Base-by-base conservation (phyloP, 2,888 invertebrate genomes). In the Limnephilus marmoratus region DNA sequence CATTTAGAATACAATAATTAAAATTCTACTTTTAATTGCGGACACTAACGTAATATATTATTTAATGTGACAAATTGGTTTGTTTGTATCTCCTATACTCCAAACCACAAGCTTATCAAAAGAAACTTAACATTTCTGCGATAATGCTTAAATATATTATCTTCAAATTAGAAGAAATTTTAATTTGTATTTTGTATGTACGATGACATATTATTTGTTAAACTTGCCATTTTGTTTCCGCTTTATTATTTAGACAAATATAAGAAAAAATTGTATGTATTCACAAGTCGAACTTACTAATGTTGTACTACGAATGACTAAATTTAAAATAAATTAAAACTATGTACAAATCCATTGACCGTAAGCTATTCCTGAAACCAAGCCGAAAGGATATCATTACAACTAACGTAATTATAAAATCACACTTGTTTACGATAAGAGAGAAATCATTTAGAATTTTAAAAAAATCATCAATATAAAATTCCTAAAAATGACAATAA, bases 261-360 rank as follows among this genome's bases (percentile, higher is more conserved):
- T 68, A 68, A 68, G 24, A n/a, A 68, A 68, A 68, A 7, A 24
- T 11, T 68, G 24, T 68, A 24, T 68, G 2, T 68, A 24, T 68
- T 68, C 24, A 90, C 24, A 90, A 68, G 53, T 41, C 18, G 41
- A 85, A 83, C 83, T 7, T 5, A 18, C 37, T 37, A 85, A 85
- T 41, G 41, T 85, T 85, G 85, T 85, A 85, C 85, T 85, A 85
- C 31, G 9, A 37, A 37, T 24, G 24, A 90, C 85, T 85, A 90
- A 83, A 80, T 29, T 85, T 53, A 34, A 83, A 90, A 49, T 83
- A 83, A 83, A 49, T 37, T 90, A 82, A 90, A 82, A 81, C 68
- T 41, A 80, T n/a, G 53, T 68, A 68, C 34, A 83, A 82, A 90
- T 24, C 41, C 31, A 24, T 24, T 37, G 41, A 31, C 85, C 85